Conservation (phyloP, 2,888 invertebrate genomes). For the Trileptium ribeirensis region DNA sequence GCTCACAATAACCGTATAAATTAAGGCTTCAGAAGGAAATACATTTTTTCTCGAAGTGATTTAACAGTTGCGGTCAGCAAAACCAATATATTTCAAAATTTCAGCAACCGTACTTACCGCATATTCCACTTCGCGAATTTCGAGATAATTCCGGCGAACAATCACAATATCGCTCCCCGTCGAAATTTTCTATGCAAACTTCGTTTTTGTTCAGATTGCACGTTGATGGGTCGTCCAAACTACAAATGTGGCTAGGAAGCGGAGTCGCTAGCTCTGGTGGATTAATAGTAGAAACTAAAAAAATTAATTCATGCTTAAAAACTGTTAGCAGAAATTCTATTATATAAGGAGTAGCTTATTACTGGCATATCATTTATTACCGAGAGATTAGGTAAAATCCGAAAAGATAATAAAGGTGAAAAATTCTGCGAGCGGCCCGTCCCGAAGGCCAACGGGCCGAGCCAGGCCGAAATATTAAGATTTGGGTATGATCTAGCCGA, state of each 20-base stretch:
- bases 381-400: not conserved
- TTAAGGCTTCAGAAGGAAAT: too few species aligned
- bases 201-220: slow-evolving; percentile 12
- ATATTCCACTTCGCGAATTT: slow-evolving; percentile 13
- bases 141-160: slow-evolving; percentile 6
- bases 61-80: too few species aligned
- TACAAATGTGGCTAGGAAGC: not conserved
- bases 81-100: too few species aligned
- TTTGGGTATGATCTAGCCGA: too few species aligned
- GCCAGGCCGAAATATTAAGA: too few species aligned
- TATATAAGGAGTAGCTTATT: too few species aligned
- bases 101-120: slow-evolving; percentile 23
- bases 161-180: slow-evolving; percentile 5
- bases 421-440: not conserved
- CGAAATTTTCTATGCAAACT: slow-evolving; percentile 3
- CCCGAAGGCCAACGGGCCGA: too few species aligned
- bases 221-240: slow-evolving; percentile 1
- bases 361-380: too few species aligned
- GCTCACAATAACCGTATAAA: too few species aligned
- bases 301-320: not conserved
- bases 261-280: not conserved
- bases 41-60: too few species aligned
- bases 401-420: not conserved
- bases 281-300: slow-evolving; percentile 9
- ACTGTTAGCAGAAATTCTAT: too few species aligned